Conservation (phyloP, 2,797 vertebrate species). For the Clamator glandarius region DNA sequence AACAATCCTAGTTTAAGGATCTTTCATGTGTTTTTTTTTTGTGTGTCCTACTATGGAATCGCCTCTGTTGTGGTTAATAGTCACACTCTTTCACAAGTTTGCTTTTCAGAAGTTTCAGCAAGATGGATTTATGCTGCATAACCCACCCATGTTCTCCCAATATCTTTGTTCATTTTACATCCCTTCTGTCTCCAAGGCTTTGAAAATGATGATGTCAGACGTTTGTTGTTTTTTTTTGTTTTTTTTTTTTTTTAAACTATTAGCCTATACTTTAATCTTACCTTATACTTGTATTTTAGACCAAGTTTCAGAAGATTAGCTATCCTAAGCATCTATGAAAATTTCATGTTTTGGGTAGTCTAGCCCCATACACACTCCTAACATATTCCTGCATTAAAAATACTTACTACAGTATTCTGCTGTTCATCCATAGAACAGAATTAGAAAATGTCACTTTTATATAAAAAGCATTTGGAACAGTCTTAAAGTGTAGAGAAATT, state of each 20-base stretch:
- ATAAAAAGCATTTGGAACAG: constrained; percentile 43
- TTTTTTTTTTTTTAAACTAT: not conserved
- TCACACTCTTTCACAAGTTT: not conserved
- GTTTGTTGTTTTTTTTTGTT: not conserved
- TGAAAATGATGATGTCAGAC: not conserved
- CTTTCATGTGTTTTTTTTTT: not conserved
- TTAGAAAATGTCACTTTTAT: not conserved
- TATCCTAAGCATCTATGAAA: not conserved
- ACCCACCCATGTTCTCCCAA: not conserved
- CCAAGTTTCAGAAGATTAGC: not conserved
- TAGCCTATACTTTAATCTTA: not conserved
- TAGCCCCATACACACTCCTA: not conserved
- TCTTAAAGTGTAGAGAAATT: not conserved
- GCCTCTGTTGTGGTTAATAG: not conserved
- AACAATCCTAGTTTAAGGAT: not conserved
- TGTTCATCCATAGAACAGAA: not conserved
- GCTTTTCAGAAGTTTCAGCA: not conserved
- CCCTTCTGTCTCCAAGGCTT: not conserved
- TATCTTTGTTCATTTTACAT: not conserved
- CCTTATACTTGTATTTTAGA: not conserved
- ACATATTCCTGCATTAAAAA: not conserved
- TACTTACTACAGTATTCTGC: not conserved
- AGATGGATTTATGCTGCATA: not conserved
- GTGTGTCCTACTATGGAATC: not conserved
- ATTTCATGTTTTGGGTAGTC: not conserved